Evolutionary conservation across 2,797 vertebrate species (phyloP).

Genomic region (Vireo griseus): DNA sequence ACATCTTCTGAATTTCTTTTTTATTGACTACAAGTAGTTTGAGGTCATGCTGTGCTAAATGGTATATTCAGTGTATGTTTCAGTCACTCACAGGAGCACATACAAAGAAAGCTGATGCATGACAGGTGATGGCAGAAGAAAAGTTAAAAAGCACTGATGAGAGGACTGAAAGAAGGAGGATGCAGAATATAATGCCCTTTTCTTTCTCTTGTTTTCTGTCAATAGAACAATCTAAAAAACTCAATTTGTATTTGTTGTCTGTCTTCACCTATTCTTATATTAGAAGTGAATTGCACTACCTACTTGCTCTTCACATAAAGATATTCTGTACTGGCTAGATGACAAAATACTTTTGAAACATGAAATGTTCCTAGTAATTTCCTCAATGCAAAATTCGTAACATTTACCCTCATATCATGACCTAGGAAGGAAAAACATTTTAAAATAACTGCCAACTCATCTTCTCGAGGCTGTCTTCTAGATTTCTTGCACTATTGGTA

Average conservation of each 20-base stretch:
- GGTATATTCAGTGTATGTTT: not conserved
- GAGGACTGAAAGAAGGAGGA: not conserved
- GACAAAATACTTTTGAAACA: not conserved
- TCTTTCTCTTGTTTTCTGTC: not conserved
- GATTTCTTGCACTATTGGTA: not conserved
- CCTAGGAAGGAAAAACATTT: not conserved
- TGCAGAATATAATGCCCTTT: not conserved
- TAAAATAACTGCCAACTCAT: not conserved
- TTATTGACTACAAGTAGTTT: not conserved
- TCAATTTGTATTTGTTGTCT: not conserved
- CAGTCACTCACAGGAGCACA: not conserved
- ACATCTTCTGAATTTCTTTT: not conserved
- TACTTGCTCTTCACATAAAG: not conserved
- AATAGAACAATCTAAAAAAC: not conserved
- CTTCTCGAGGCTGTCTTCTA: not conserved
- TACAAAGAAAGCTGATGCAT: not conserved
- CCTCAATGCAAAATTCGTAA: not conserved
- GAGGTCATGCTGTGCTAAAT: not conserved
- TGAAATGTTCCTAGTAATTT: not conserved
- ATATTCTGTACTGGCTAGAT: not conserved
- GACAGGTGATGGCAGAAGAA: not conserved
- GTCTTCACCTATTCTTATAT: not conserved
- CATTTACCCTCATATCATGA: not conserved
- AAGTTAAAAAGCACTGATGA: not conserved
- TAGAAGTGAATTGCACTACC: not conserved